Conservation (phyloP, 1,140 invertebrate species). For the Cecropterus lyciades region DNA sequence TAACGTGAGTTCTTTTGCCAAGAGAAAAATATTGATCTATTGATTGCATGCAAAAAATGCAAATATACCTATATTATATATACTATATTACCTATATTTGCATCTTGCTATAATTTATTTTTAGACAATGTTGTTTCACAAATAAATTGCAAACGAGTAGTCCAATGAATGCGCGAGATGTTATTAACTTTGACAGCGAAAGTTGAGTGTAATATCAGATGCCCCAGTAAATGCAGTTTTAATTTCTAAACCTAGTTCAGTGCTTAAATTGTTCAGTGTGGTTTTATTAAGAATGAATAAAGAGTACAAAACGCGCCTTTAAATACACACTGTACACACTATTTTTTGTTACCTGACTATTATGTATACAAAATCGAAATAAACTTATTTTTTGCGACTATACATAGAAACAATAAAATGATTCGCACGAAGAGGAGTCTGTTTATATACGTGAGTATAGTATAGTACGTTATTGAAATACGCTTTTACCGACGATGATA, state of each 20-base stretch:
- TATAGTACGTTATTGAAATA: slow-evolving; percentile 11
- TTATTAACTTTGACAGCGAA: slow-evolving; percentile 44
- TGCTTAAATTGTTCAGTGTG: neutral
- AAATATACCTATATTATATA: no score
- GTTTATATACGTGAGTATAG: no score
- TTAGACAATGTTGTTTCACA: neutral
- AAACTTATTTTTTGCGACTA: no score
- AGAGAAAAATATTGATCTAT: neutral
- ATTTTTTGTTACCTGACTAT: no score
- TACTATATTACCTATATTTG: no score
- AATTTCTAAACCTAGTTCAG: slow-evolving; percentile 11
- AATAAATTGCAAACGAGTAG: slow-evolving; percentile 16
- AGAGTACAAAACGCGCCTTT: neutral
- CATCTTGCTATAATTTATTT: neutral
- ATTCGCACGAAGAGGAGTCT: no score
- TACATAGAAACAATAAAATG: no score
- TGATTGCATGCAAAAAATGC: neutral
- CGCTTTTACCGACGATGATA: slow-evolving; percentile 23
- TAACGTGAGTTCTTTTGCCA: no score
- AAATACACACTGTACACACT: no score
- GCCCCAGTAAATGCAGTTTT: slow-evolving; percentile 24
- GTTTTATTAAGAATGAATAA: neutral
- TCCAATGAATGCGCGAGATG: slow-evolving; percentile 31
- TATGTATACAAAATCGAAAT: no score
- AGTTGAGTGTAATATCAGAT: slow-evolving; percentile 36